phyloP scores from a whole-genome alignment of 2,888 invertebrate species.

The Neuroscelio doddi region DNA sequence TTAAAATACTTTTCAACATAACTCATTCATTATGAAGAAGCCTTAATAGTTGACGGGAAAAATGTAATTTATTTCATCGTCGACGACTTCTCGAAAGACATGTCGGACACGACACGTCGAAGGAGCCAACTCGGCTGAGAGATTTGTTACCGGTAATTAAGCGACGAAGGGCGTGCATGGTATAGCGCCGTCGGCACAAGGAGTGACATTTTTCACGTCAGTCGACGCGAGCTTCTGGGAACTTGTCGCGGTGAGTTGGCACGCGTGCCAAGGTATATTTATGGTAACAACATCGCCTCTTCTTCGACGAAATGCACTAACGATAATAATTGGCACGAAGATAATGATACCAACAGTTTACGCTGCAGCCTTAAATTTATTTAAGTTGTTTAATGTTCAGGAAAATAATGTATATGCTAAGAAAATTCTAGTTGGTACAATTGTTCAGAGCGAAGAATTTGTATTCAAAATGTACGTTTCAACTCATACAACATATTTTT shows the following conservation, averaged over 20 bases:
- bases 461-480: too few species aligned
- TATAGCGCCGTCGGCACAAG: constrained; percentile 12
- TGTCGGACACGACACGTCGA: constrained; percentile 15
- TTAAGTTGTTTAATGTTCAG: not conserved
- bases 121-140: constrained; percentile 4
- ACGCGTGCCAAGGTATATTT: constrained; percentile 9
- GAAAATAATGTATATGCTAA: not conserved
- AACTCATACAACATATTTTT: too few species aligned
- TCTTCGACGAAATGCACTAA: not conserved
- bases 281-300: not conserved
- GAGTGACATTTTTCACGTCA: constrained; percentile 26
- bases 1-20: too few species aligned
- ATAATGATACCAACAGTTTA: not conserved
- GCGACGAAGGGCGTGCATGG: constrained; percentile 13
- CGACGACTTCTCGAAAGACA: constrained; percentile 21
- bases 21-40: not conserved
- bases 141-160: constrained; percentile 30
- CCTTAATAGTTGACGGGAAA: not conserved
- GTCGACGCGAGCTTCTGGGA: constrained; percentile 14
- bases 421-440: too few species aligned
- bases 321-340: not conserved
- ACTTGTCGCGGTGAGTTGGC: constrained; percentile 11
- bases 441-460: too few species aligned
- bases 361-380: too few species aligned
- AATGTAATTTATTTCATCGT: not conserved